Evolutionary conservation across 2,797 vertebrate genomes (phyloP), one percentile per base, ranked within the genome.

Genomic region (Champsocephalus gunnari): DNA sequence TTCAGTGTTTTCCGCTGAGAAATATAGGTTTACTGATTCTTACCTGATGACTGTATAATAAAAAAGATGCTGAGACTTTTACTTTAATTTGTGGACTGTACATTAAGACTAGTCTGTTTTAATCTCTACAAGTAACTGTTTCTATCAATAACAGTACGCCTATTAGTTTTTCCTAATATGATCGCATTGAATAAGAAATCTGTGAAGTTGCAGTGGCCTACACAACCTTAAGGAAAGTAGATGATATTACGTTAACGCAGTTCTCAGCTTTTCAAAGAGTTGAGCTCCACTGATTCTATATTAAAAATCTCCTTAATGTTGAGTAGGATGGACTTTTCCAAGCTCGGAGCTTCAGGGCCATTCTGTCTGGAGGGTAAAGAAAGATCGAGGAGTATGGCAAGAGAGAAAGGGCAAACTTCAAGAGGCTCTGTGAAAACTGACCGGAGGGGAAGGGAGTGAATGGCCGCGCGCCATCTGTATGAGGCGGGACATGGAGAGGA

Each of bases 401-500:
- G 75, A 89, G 77, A 85, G 80, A 75, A 76, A 83, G 69, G 70
- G 81, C 75, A 93, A 87, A 90, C 87, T 77, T 88, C 82, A 94
- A 85, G 90, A 76, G 76, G 79, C 80, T 81, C 71, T 74, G 85
- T 80, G 84, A 71, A 85, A 83, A 95, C 95, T 96, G 91, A 96
- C 95, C 95, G 89, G 92, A 86, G 91, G 89, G 76, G 92, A 78
- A 83, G 91, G 90, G 81, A 89, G 78, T 32, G 91, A 71, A 80
- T 93, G 92, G 81, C 92, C 92, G 64, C 94, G 87, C 89, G 92
- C 92, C 91, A 96, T 95, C 94, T 96, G 94, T 81, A 86, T 88
- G 89, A 89, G 84, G 80, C 56, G 74, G 87, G 81, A 93, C 75
- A 94, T 89, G 88, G 86, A 92, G 71, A 85, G 82, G 86, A 88